Base-by-base conservation (phyloP, 1,140 invertebrate genomes). In the Drosophila lowei region DNA sequence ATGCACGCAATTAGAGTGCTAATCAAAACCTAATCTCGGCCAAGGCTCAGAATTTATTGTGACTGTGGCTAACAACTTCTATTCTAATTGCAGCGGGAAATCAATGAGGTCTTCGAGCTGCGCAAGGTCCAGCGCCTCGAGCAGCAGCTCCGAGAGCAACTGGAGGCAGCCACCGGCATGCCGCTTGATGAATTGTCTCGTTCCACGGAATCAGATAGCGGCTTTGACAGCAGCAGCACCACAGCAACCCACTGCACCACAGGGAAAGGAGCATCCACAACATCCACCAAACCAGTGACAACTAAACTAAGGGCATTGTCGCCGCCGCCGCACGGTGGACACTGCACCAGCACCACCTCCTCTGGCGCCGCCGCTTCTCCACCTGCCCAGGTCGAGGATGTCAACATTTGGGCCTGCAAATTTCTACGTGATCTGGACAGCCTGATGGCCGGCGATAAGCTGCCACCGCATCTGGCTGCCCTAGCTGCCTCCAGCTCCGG, bases 351-450 rank as follows among this genome's bases (percentile, higher is more conserved):
- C 16, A 11, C 61, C 23, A 5, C 46, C 38, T 15, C 56, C 18
- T 6, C 49, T 15, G 42, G 56, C 16, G 13, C 25, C 1, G 30
- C 46, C 21, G 9, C 44, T 2, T 16, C 13, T 3, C 9, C 43
- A 13, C 11, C 47, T 23, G 59, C 8, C 43, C 49, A 68, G 5
- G 11, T 74, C 18, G 84, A 90, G 56, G 90, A 91, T 66, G 90
- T 91, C 21, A 90, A 90, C 73, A 74, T 90, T 77, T 91, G 90
- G 90, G 90, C 90, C 67, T 86, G 88, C 75, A 91, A 90, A 81
- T 90, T 91, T 70, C 72, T 91, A 62, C 79, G 84, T 58, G 90
- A 91, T 78, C 77, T 91, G 84, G 90, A 91, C 75, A 91, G 77
- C 62, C 77, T 91, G 79, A 90, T 91, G 76, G 72, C 79, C n/a